Conservation (phyloP, 2,888 invertebrate genomes). For the Tachystola acroxantha region DNA sequence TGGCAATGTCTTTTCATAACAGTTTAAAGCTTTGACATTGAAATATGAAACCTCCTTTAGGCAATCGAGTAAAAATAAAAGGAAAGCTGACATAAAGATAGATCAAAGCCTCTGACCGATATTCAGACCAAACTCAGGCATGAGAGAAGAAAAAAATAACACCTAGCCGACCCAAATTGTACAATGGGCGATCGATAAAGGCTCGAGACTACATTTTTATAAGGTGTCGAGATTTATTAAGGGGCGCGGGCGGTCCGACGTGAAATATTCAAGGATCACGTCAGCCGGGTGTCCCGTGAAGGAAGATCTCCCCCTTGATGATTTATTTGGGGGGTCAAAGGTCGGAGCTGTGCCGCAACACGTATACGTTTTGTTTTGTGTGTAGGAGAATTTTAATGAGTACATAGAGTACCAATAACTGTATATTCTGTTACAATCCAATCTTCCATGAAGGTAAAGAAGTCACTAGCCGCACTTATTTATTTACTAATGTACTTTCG, state of each 20-base stretch:
- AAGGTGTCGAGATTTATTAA: constrained; percentile 48
- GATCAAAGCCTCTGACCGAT: too few species aligned
- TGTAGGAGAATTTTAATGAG: neutral
- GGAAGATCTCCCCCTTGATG: constrained; percentile 41
- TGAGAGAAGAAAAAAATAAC: neutral
- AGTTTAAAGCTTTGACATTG: too few species aligned
- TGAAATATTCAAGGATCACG: constrained; percentile 60
- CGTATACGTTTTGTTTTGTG: constrained; percentile 3
- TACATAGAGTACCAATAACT: too few species aligned
- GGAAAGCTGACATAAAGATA: too few species aligned
- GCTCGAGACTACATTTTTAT: constrained; percentile 31
- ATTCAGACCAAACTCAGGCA: neutral
- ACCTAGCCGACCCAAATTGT: constrained; percentile 6
- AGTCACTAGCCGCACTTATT: too few species aligned
- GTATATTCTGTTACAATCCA: too few species aligned
- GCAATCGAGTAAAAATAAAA: too few species aligned
- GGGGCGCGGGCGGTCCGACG: constrained; percentile 29
- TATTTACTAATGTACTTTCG: too few species aligned
- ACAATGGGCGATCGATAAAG: constrained; percentile 5
- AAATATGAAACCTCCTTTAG: too few species aligned
- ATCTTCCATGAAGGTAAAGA: too few species aligned
- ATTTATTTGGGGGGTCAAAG: constrained; percentile 40
- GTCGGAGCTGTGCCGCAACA: constrained; percentile 14
- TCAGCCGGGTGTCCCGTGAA: constrained; percentile 32
- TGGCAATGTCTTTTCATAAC: too few species aligned